phyloP scores from a whole-genome alignment of 1,140 invertebrate species.

The Diabrotica undecimpunctata region DNA sequence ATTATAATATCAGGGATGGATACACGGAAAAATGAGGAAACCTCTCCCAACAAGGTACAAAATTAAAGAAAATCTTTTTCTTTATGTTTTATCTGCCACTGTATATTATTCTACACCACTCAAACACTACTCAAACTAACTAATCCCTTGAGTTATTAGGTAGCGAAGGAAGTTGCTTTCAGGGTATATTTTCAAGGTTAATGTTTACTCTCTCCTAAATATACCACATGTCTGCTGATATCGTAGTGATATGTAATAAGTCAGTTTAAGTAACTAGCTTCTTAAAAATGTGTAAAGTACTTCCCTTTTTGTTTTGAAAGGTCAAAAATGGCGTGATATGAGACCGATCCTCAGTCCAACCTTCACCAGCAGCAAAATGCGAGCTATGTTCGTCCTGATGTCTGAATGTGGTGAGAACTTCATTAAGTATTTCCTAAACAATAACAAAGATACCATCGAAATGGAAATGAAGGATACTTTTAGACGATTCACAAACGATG shows the following conservation, averaged over 20 bases:
- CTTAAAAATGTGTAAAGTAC: neutral
- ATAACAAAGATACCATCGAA: conserved; percentile 31
- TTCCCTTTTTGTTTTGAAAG: conserved; percentile 19
- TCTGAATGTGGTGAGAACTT: conserved; percentile 23
- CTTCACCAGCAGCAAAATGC: conserved; percentile 49
- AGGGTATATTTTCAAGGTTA: neutral
- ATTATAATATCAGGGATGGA: too few species aligned
- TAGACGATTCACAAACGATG: conserved; percentile 40
- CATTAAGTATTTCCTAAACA: conserved; percentile 35
- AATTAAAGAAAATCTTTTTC: too few species aligned
- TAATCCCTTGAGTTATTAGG: conserved; percentile 20
- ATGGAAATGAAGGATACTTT: conserved; percentile 46
- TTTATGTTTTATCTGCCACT: too few species aligned
- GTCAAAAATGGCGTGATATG: conserved; percentile 47
- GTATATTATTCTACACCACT: too few species aligned
- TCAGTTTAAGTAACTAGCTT: neutral
- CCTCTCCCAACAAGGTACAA: too few species aligned
- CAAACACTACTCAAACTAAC: conserved; percentile 15
- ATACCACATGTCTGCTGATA: neutral
- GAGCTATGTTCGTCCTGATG: conserved; percentile 42
- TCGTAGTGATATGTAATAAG: neutral
- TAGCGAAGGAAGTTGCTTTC: conserved; percentile 13
- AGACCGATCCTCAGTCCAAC: conserved; percentile 45
- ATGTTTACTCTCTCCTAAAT: neutral
- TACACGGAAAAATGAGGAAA: too few species aligned